These are phyloP conservation scores for Agrochola lychnidis DNA, from an alignment of 2,888 invertebrate species.

Conservation along the genomic window DNA sequence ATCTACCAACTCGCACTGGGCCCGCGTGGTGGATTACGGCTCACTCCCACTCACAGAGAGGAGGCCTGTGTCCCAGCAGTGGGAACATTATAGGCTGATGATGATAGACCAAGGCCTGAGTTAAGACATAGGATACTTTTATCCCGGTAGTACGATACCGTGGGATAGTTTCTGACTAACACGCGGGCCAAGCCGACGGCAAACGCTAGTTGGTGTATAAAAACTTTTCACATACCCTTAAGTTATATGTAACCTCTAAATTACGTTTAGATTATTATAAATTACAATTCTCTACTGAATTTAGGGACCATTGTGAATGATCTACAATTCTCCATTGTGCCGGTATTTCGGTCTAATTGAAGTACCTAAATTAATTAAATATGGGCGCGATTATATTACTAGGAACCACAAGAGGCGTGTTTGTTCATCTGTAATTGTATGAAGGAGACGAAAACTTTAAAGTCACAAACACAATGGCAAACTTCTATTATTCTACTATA, in stretches of 20 bases:
- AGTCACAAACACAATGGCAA: background rate
- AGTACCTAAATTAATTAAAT: constrained; percentile 16
- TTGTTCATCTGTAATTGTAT: background rate
- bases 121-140: background rate
- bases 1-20: too few relatives aligned
- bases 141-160: background rate
- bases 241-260: background rate
- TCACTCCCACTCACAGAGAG: too few relatives aligned
- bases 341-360: constrained; percentile 2
- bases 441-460: background rate
- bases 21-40: too few relatives aligned
- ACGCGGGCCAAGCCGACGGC: background rate
- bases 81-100: too few relatives aligned
- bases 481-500: background rate
- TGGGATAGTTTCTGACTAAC: background rate
- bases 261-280: background rate
- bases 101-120: background rate
- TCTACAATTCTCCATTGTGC: constrained; percentile 27
- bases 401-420: background rate
- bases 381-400: background rate
- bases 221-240: background rate
- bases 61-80: too few relatives aligned
- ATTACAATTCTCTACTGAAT: constrained; percentile 18
- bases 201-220: background rate
- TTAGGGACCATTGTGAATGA: constrained; percentile 1